Evolutionary conservation across 2,797 vertebrate genomes (phyloP), one percentile per base, ranked within the genome.

Genomic region (Spheniscus humboldti): DNA sequence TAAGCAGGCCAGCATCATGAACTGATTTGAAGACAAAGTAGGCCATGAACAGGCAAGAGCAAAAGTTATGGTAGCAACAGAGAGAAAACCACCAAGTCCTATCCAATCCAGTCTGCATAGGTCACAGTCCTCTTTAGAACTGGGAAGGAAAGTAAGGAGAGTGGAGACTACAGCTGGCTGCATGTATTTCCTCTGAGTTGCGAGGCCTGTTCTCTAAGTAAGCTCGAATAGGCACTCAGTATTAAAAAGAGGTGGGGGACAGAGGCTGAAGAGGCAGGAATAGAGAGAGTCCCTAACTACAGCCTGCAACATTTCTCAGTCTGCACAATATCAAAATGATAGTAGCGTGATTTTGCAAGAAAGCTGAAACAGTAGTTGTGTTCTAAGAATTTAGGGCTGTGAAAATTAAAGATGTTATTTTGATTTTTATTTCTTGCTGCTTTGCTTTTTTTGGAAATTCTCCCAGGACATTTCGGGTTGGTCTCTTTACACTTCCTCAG

Each of bases 391-490:
- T 87, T 13, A 84, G 50, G 37, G 28, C 53, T 89, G 69, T 84
- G 41, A 88, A 74, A 63, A 77, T 71, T 19, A 72, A 88, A 94
- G 55, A 78, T 7, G 27, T 79, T 94, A 66, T 92, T 97, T 91
- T 72, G 47, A 85, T 90, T 89, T 74, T 72, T 86, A 45, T 92
- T 91, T 83, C 78, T 96, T 83, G 45, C 31, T 53, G 43, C 52
- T 95, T 90, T 97, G 94, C 53, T 96, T 92, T 92, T 71, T 87
- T 96, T 96, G 89, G 94, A 96, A 92, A 77, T 91, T 91, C 81
- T 96, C 92, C 94, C 92, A 94, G 91, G 87, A 94, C 92, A 83
- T 93, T 95, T 96, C 7, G 13, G 41, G 92, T 92, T 95, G 75
- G 81, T 94, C 81, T 94, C 91, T 93, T 81, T 92, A 92, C 24